Evolutionary conservation across 1,140 invertebrate genomes (phyloP).

Genomic region (Phymastichus coffea): DNA sequence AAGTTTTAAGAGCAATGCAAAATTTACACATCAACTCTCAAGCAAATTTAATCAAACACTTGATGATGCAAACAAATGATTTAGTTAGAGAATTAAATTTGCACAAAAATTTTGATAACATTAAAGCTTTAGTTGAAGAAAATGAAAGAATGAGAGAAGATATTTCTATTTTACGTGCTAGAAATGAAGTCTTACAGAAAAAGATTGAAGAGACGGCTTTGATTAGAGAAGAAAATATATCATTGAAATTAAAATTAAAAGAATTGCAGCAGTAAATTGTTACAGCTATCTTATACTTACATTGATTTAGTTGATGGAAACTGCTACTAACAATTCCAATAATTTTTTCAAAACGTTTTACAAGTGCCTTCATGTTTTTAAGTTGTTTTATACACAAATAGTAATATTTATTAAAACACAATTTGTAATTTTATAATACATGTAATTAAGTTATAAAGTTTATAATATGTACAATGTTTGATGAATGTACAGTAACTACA

Average conservation of each 20-base stretch:
- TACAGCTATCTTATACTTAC: too few relatives aligned
- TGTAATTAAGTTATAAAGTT: conserved; percentile 18
- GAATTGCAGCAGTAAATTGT: conserved; percentile 33
- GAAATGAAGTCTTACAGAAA: conserved; percentile 41
- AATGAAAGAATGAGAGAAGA: conserved; percentile 44
- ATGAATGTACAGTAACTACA: conserved; percentile 13
- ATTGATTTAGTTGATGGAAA: too few relatives aligned
- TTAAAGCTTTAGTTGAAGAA: conserved; percentile 40
- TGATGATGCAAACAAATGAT: conserved; percentile 44
- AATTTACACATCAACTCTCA: conserved; percentile 46
- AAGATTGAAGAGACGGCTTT: conserved; percentile 36
- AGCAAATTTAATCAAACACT: conserved; percentile 43
- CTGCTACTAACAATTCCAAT: too few relatives aligned
- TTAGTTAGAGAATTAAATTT: conserved; percentile 40
- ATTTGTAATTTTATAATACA: neutral
- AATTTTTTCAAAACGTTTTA: neutral
- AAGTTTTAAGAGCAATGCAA: conserved; percentile 42
- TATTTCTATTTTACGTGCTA: conserved; percentile 37
- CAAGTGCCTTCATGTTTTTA: neutral
- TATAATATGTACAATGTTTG: conserved; percentile 10
- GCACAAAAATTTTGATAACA: conserved; percentile 32
- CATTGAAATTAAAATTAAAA: conserved; percentile 42
- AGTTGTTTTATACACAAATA: conserved; percentile 15
- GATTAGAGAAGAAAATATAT: conserved; percentile 45
- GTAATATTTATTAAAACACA: conserved; percentile 16